A percentile compares a stretch with the other conserved stretches of the same genome.
These are phyloP conservation scores for Grammomys surdaster DNA, from an alignment of 2,113 vertebrate species.

Conservation along the genomic window DNA sequence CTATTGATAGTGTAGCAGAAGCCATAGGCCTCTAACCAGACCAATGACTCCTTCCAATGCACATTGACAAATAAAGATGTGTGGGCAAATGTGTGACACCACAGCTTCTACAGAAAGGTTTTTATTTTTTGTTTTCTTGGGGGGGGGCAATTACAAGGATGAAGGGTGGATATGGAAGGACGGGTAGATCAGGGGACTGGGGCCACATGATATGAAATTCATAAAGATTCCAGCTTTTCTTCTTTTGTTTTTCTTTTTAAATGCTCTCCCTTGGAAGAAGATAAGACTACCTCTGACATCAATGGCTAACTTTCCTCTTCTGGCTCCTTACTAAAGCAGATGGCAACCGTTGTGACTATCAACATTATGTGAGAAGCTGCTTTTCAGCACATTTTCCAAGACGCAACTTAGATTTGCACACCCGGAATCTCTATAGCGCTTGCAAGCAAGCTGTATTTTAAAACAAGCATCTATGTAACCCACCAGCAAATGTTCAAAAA, in stretches of 20 bases:
- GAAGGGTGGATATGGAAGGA: not conserved
- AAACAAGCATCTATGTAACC: not conserved
- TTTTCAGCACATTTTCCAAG: conserved; percentile 5
- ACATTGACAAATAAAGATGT: not conserved
- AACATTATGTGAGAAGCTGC: not conserved
- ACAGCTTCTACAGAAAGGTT: not conserved
- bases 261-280: not conserved
- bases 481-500: conserved; percentile 18
- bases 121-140: not conserved
- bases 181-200: not conserved
- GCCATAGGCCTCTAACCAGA: not conserved
- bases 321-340: conserved; percentile 16
- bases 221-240: not conserved
- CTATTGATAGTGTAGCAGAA: not conserved
- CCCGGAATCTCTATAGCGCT: not conserved
- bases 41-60: not conserved
- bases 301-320: conserved; percentile 24
- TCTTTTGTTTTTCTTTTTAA: too few relatives aligned
- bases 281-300: not conserved
- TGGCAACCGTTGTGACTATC: not conserved
- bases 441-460: conserved; percentile 36
- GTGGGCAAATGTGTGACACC: not conserved
- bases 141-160: not conserved
- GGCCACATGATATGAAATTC: not conserved
- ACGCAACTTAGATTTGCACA: conserved; percentile 7